Conservation (phyloP, 2,113 vertebrate genomes). For the Lichenostomus cassidix region DNA sequence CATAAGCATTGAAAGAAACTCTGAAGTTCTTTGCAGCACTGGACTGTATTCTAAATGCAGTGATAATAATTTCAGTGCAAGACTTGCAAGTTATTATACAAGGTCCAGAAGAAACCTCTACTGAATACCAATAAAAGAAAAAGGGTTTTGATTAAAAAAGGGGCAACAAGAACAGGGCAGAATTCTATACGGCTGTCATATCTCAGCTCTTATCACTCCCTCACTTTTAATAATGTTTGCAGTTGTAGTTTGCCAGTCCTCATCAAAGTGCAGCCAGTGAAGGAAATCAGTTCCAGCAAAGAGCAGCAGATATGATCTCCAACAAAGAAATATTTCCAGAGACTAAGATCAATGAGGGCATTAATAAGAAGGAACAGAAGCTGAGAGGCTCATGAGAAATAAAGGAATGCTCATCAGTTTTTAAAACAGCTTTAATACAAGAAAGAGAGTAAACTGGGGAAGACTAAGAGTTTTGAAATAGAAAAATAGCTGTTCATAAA, state of each 20-base stretch:
- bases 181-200: background rate
- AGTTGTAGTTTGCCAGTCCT: background rate
- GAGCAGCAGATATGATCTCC: background rate
- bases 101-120: background rate
- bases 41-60: background rate
- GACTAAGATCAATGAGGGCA: background rate
- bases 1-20: background rate
- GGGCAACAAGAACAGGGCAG: background rate
- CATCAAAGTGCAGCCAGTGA: background rate
- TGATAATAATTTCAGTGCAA: background rate
- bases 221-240: background rate
- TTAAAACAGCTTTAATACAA: background rate
- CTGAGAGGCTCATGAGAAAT: background rate
- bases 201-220: background rate
- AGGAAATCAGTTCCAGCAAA: background rate
- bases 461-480: background rate
- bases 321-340: background rate
- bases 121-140: background rate
- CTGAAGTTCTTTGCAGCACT: background rate
- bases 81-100: background rate
- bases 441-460: background rate
- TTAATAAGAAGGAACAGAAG: conserved; percentile 9
- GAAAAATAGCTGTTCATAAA: background rate
- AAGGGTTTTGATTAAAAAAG: background rate
- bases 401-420: background rate